Evolutionary conservation across 2,797 vertebrate species (phyloP).

Genomic region (Leucoraja ocellata): DNA sequence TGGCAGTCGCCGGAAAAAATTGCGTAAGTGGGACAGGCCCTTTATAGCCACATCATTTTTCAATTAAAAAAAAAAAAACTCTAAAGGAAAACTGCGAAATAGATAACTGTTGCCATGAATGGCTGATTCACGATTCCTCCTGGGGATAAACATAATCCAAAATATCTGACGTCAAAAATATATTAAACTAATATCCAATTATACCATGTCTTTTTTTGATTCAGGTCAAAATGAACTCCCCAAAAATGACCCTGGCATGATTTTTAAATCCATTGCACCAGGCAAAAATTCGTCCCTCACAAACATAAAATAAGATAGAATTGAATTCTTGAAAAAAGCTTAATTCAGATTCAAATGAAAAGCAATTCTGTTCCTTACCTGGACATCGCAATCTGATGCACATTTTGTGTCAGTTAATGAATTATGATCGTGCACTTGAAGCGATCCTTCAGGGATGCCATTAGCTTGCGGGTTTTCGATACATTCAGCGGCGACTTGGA

Average conservation of each 20-base stretch:
- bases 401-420: slow-evolving; percentile 66
- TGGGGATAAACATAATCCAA: too few relatives aligned
- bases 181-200: neutral
- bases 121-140: too few relatives aligned
- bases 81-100: too few relatives aligned
- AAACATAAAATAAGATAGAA: neutral
- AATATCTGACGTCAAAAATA: too few relatives aligned
- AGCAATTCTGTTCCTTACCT: slow-evolving; percentile 62
- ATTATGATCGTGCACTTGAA: neutral
- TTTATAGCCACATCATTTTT: too few relatives aligned
- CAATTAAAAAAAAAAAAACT: too few relatives aligned
- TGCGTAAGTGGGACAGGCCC: too few relatives aligned
- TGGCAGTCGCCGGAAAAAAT: too few relatives aligned
- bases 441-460: slow-evolving; percentile 59
- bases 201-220: neutral
- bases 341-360: neutral
- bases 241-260: neutral
- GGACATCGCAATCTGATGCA: slow-evolving; percentile 81
- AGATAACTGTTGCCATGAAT: too few relatives aligned
- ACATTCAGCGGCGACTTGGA: slow-evolving; percentile 54
- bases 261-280: neutral
- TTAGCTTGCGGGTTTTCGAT: slow-evolving; percentile 75
- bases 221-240: neutral
- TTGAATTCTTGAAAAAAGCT: neutral
- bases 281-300: neutral